Evolutionary conservation across 2,113 vertebrate species (phyloP), one percentile per base, ranked within the genome.

Genomic region (Pitta sordida): DNA sequence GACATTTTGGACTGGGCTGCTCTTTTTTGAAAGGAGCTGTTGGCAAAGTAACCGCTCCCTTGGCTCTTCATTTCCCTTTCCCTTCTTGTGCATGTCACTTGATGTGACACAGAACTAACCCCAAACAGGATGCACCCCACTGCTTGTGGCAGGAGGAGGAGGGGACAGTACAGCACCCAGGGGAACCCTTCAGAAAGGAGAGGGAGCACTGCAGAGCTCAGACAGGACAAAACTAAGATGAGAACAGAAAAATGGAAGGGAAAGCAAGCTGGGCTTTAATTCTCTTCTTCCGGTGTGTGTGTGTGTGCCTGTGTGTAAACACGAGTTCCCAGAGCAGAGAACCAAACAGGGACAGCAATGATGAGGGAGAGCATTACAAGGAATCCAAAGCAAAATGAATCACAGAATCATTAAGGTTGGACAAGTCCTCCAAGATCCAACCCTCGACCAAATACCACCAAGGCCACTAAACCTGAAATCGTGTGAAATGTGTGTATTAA

Each of bases 91-190:
- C 51, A 3, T n/a, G 83, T 73, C 85, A 78, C n/a, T 63, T 53
- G 58, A 37, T n/a, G 68, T 67, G 88, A 83, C 62, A 53, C 63
- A 90, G 79, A 70, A 70, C 56, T 22, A 85, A 88, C 68, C 86
- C 74, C 75, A 71, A 86, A 76, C 85, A 95, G 96, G 95, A 91
- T 82, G 81, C 58, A 79, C 49, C 58, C 91, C 46, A 15, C 65
- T 71, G 85, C 53, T 51, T 26, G 73, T 30, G 85, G 84, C 55
- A 77, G 73, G 70, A 62, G 67, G 60, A 87, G 53, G 62, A 74
- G 43, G 65, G 69, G 71, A 58, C 15, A 52, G 32, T 10, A 24
- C 32, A 48, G 88, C 62, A 91, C 77, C 67, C 85, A 69, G 65
- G 39, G 52, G 53, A 69, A 36, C 43, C 37, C 39, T 77, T 55